Base-by-base conservation (phyloP, 2,797 vertebrate species). In the Pangasius djambal region DNA sequence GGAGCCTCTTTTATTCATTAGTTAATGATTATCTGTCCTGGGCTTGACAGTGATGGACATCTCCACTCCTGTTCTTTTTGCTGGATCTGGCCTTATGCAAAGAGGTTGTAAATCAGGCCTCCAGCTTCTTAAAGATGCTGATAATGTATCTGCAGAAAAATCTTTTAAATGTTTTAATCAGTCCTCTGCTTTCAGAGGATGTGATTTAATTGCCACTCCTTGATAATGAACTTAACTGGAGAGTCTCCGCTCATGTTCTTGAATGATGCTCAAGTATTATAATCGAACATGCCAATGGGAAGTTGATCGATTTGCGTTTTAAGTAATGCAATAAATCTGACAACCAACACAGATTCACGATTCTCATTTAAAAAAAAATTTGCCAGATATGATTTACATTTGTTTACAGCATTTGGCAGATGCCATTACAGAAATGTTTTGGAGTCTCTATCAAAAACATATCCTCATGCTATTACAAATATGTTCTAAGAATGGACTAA, bases 41-140 rank as follows among this genome's bases (percentile, higher is more conserved):
- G 37, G 79, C 69, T 83, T 88, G 94, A 94, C 93, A 94, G 91
- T 94, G 94, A 95, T 94, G 93, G 88, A 94, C 91, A 31, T 28
- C 59, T 22, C 61, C 57, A 37, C 22, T 48, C 84, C 48, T 74
- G 55, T 83, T 22, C 37, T 81, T 59, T 86, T 59, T 88, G 69
- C 86, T 77, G 75, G 79, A 79, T 61, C 87, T 61, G 50, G 40
- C 78, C 44, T 25, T 34, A 69, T 91, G 72, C 40, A 70, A 59
- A 87, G 86, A 84, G 61, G 48, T 57, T 77, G 40, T 34, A 87
- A 67, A 61, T 75, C 34, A 59, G 44, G 2, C 74, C 25, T 65
- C 34, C 37, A 16, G 31, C 67, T 88, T 72, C 48, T 65, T 77
- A n/a, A 59, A 44, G 20, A 20, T 28, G n/a, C 44, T 89, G 18